These are phyloP conservation scores for Drosophila dunni DNA, from an alignment of 1,140 invertebrate species.

Conservation along the genomic window DNA sequence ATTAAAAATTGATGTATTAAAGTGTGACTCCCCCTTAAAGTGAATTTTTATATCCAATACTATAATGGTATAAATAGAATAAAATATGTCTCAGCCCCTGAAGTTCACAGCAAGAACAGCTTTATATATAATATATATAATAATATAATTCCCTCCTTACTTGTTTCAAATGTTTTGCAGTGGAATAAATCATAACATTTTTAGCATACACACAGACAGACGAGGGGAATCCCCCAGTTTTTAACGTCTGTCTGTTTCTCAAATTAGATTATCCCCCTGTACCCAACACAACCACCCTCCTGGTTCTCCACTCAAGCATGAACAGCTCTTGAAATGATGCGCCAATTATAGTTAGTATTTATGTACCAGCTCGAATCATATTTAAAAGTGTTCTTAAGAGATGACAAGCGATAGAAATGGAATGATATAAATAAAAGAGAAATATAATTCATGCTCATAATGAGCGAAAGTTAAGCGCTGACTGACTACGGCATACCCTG, in stretches of 20 bases:
- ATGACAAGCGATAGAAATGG: background rate
- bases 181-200: constrained; percentile 9
- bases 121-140: too few species aligned
- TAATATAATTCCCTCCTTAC: too few species aligned
- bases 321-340: constrained; percentile 35
- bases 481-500: background rate
- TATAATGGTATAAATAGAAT: too few species aligned
- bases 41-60: too few species aligned
- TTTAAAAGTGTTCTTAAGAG: constrained; percentile 22
- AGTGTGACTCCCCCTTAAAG: too few species aligned
- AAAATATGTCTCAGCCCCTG: too few species aligned
- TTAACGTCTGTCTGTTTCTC: background rate
- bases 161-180: background rate
- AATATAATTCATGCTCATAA: background rate
- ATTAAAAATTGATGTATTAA: too few species aligned
- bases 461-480: background rate
- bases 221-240: background rate
- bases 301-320: background rate
- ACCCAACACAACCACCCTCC: background rate
- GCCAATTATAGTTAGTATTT: constrained; percentile 34
- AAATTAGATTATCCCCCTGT: background rate
- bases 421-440: constrained; percentile 9
- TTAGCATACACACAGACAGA: background rate
- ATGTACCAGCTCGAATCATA: constrained; percentile 7
- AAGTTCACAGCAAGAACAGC: too few species aligned